Conservation (phyloP, 2,113 vertebrate genomes). For the Hemiscyllium ocellatum region DNA sequence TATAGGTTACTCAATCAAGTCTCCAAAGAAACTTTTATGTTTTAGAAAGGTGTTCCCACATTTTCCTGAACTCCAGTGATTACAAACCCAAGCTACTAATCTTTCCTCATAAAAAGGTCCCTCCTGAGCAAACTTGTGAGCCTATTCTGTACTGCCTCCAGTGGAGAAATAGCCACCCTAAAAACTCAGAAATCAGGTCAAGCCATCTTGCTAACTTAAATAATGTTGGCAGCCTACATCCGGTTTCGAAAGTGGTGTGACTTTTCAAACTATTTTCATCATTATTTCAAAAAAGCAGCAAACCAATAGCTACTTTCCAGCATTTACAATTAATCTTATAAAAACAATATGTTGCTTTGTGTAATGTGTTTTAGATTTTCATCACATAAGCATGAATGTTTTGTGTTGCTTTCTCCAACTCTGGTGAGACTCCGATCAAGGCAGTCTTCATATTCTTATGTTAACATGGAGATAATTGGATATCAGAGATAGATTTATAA, state of each 20-base stretch:
- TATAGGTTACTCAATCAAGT: no score
- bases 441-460: background rate
- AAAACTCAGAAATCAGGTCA: background rate
- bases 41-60: no score
- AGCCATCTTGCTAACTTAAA: background rate
- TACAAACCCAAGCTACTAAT: no score
- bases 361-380: background rate
- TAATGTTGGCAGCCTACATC: background rate
- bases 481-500: constrained; percentile 4
- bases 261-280: background rate
- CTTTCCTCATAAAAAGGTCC: no score
- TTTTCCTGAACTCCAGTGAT: no score
- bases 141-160: no score
- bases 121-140: no score
- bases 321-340: background rate
- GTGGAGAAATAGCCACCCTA: background rate
- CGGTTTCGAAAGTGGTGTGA: background rate
- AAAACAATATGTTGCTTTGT: background rate
- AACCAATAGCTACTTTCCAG: background rate
- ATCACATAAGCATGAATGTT: background rate
- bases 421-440: background rate
- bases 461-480: constrained; percentile 21
- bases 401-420: background rate
- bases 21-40: no score
- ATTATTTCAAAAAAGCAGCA: background rate